Evolutionary conservation across 53 echinoderm and acorn worm species (phyloP), one percentile per base, ranked within the genome.

Genomic region (Astropecten irregularis): DNA sequence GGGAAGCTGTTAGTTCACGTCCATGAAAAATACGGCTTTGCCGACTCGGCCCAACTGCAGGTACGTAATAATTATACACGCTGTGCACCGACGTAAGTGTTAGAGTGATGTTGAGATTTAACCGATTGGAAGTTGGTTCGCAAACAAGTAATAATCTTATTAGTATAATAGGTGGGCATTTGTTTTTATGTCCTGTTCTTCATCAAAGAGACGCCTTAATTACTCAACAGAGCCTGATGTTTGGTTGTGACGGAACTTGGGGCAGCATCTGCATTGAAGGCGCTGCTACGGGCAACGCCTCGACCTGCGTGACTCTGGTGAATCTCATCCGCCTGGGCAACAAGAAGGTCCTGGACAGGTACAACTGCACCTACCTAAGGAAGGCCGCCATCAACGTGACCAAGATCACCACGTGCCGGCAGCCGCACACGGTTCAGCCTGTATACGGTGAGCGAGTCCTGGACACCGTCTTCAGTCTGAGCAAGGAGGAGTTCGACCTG

Each of bases 361-460:
- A 37, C 83, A 82, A 88, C 71, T 90, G 90, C 69, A 8, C 65
- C 18, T 88, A 83, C 25, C 73, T 83, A 27, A 27, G 90, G 35
- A 54, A 90, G 68, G 85, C 85, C 18, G 90, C 82, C 38, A 88
- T 72, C 23, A 88, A 82, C n/a, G n/a, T n/a, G n/a, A n/a, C n/a
- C n/a, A n/a, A n/a, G n/a, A n/a, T n/a, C n/a, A n/a, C n/a, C n/a
- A 88, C 71, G 21, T 83, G 83, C 36, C 21, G 19, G 46, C 56
- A 61, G 1, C 88, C 88, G 18, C 22, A 88, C 71, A 34, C 38
- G 34, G 83, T 83, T 83, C 88, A 88, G 70, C 88, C 83, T 1
- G 47, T 83, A 18, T 83, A 73, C 66, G 89, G 89, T 13, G 89
- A 36, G 15, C 42, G 89, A 37, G 84, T 84, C 31, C 46, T 87